phyloP scores from a whole-genome alignment of 2,797 vertebrate genomes.

The Melanotaenia pygmaea region DNA sequence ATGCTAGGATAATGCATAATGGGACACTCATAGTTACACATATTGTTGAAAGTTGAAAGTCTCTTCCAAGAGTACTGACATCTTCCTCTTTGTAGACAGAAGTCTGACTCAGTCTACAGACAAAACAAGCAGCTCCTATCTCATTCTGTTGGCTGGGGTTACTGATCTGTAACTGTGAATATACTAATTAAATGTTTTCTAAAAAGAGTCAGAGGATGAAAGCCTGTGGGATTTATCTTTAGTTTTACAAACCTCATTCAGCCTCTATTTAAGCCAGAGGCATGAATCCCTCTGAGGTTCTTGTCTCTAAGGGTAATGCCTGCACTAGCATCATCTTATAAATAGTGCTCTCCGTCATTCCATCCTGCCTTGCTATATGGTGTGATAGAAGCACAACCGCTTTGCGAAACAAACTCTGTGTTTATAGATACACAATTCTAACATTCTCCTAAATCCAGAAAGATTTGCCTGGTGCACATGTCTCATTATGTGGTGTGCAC shows the following conservation, averaged over 20 bases:
- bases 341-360: neutral
- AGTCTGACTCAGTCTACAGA: neutral
- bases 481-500: conserved; percentile 1
- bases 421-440: neutral
- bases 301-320: neutral
- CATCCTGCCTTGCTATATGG: neutral
- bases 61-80: neutral
- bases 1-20: neutral
- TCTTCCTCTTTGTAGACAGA: neutral
- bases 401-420: neutral
- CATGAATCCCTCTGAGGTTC: neutral
- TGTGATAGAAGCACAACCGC: neutral
- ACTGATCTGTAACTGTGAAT: neutral
- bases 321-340: neutral
- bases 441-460: neutral
- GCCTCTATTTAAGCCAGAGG: neutral
- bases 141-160: neutral
- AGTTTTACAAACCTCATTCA: neutral
- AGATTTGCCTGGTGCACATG: conserved; percentile 2
- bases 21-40: no score
- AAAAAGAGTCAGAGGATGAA: neutral
- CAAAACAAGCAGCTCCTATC: neutral
- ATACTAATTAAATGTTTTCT: neutral
- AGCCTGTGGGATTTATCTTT: neutral
- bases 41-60: neutral